Conservation (phyloP, 2,113 vertebrate genomes). For the Turdus rufiventris region DNA sequence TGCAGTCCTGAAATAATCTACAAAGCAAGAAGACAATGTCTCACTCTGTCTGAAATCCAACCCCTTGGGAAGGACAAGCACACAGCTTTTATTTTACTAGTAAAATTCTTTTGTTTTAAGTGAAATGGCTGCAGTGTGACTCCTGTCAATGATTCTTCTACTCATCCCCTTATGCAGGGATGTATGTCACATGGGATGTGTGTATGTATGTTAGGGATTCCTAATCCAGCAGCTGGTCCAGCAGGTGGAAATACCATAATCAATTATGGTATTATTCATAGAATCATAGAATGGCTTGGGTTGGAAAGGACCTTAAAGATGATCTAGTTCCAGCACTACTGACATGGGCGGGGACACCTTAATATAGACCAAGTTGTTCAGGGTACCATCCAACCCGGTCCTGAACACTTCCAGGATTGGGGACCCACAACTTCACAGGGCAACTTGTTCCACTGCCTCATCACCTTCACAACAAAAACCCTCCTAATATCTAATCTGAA, state of each 20-base stretch:
- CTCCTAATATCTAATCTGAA: not conserved
- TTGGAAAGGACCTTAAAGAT: not conserved
- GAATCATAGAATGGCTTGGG: not conserved
- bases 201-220: not conserved
- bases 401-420: not conserved
- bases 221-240: not conserved
- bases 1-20: not conserved
- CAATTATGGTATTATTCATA: not conserved
- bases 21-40: not conserved
- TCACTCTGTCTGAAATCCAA: not conserved
- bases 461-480: not conserved
- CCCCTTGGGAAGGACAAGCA: not conserved
- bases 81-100: not conserved
- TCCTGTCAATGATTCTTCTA: not conserved
- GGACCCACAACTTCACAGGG: not conserved
- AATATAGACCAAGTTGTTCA: not conserved
- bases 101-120: not conserved
- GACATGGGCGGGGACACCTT: not conserved
- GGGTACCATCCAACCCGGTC: not conserved
- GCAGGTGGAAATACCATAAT: not conserved
- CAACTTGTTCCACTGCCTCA: not conserved
- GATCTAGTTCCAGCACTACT: not conserved
- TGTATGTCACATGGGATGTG: not conserved
- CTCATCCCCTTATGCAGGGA: not conserved
- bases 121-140: not conserved